phyloP scores from a whole-genome alignment of 2,888 invertebrate species.

The Orthosia cruda region DNA sequence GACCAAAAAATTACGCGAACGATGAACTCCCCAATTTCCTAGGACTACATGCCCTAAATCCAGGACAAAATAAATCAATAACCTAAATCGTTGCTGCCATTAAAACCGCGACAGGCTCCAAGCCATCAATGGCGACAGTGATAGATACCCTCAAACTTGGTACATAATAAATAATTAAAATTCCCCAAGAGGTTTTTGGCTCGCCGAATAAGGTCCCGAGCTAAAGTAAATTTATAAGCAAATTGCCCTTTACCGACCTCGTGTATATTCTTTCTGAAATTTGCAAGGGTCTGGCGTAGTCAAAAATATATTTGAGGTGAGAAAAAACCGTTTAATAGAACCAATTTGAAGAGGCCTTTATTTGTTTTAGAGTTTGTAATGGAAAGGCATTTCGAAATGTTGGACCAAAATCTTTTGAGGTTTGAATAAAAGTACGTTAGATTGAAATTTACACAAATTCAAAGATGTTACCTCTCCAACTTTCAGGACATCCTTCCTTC shows the following conservation, averaged over 20 bases:
- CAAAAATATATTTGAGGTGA: conserved; percentile 46
- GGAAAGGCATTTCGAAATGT: background rate
- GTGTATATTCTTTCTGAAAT: conserved; percentile 51
- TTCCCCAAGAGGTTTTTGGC: conserved; percentile 71
- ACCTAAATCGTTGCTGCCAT: conserved; percentile 59
- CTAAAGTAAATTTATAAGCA: conserved; percentile 74
- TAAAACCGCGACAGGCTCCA: conserved; percentile 43
- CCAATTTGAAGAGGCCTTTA: conserved; percentile 21
- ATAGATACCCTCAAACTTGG: conserved; percentile 74
- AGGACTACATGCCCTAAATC: conserved; percentile 16
- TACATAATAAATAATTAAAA: conserved; percentile 82
- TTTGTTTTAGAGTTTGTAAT: background rate
- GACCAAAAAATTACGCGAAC: background rate
- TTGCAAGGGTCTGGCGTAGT: conserved; percentile 42
- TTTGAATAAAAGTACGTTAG: background rate
- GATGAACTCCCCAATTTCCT: conserved; percentile 5
- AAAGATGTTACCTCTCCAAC: background rate
- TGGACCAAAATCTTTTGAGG: background rate
- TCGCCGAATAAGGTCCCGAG: conserved; percentile 69
- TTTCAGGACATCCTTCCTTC: background rate
- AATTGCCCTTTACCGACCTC: conserved; percentile 69
- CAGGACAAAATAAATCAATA: conserved; percentile 53
- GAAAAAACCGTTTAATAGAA: conserved; percentile 36
- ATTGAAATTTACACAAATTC: background rate
- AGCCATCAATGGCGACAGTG: conserved; percentile 73